Percentiles rank a stretch among this genome's conserved stretches.
Evolutionary conservation across 2,888 invertebrate genomes (phyloP).

Genomic region (Terebella lapidaria): DNA sequence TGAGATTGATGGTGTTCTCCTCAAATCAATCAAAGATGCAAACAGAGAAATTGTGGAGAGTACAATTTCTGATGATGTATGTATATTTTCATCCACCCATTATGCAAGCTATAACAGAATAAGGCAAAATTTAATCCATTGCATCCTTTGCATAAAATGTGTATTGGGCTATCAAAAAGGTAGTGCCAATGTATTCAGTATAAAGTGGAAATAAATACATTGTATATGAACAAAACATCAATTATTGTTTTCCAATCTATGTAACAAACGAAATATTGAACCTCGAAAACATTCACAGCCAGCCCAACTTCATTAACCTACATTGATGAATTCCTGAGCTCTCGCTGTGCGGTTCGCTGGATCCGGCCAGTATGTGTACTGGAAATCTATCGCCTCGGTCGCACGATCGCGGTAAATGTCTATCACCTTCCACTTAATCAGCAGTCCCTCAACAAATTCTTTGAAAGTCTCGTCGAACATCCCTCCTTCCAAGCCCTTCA

Average conservation of each 20-base stretch:
- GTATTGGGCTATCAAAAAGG: no score
- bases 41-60: not conserved
- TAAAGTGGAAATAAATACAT: no score
- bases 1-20: constrained; percentile 2
- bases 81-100: no score
- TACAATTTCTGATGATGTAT: not conserved
- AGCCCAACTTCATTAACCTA: no score
- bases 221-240: no score
- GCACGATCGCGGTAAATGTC: constrained; percentile 32
- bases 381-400: constrained; percentile 43
- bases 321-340: constrained; percentile 43
- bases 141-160: no score
- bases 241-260: no score
- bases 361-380: constrained; percentile 53
- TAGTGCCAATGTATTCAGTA: no score
- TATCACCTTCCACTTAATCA: constrained; percentile 28
- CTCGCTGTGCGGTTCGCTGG: constrained; percentile 44
- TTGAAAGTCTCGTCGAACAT: constrained; percentile 21
- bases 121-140: no score
- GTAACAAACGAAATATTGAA: no score
- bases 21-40: not conserved
- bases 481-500: constrained; percentile 12
- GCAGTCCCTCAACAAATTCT: constrained; percentile 38
- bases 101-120: no score
- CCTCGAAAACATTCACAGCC: no score